Conservation (phyloP, 2,888 invertebrate genomes). For the Mycalesis mineus region DNA sequence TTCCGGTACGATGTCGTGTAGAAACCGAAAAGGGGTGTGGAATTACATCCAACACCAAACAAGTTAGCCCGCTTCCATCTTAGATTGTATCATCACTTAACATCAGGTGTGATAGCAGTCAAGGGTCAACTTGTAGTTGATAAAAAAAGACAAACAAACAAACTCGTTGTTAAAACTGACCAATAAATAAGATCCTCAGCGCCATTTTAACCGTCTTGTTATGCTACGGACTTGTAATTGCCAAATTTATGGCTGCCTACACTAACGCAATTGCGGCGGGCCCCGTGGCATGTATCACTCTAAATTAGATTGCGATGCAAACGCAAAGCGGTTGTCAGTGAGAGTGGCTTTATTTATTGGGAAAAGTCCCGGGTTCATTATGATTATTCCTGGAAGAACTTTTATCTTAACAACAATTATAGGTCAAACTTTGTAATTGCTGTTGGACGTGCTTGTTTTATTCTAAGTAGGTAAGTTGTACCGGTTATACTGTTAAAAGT, state of each 20-base stretch:
- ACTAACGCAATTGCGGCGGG: constrained; percentile 71
- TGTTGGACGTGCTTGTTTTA: constrained; percentile 14
- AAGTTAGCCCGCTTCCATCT: too few relatives aligned
- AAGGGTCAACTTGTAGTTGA: too few relatives aligned
- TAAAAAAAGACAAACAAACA: too few relatives aligned
- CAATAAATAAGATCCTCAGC: constrained; percentile 20
- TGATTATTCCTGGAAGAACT: constrained; percentile 18
- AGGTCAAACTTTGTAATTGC: constrained; percentile 21
- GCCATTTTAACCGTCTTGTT: constrained; percentile 55
- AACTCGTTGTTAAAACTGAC: too few relatives aligned
- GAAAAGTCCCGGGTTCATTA: constrained; percentile 26
- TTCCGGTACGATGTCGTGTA: too few relatives aligned
- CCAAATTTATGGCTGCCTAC: constrained; percentile 72
- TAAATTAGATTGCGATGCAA: constrained; percentile 69
- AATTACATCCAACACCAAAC: too few relatives aligned
- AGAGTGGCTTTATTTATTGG: constrained; percentile 49
- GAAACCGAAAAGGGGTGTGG: too few relatives aligned
- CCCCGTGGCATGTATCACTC: constrained; percentile 67
- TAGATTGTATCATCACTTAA: too few relatives aligned
- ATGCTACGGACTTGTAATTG: constrained; percentile 68
- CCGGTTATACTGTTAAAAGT: too few relatives aligned
- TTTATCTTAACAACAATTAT: constrained; percentile 13
- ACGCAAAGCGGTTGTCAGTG: constrained; percentile 56
- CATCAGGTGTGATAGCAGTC: too few relatives aligned
- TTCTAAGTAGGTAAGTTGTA: not conserved